Base-by-base conservation (phyloP, 2,888 invertebrate genomes). In the Pachymerium ferrugineum region DNA sequence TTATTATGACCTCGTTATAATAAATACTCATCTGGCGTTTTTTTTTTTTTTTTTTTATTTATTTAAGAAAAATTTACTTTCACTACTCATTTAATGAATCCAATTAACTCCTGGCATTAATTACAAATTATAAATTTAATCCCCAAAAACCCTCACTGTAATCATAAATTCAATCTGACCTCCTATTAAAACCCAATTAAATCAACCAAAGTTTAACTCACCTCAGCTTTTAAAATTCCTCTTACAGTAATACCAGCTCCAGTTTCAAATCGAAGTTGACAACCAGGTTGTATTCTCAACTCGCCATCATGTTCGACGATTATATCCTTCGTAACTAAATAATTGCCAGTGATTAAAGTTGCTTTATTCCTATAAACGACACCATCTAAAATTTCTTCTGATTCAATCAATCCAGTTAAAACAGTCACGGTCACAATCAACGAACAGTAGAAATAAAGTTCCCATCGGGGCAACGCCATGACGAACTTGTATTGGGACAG, bases 211-310 rank as follows among this genome's bases (percentile, higher is more conserved):
- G 4, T 6, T 4, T 3, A 12, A 38, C 80, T 89, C 86, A 97
- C 97, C 88, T 92, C 88, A 74, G 97, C 97, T 75, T 89, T 88
- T 31, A 98, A 85, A 77, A 91, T 88, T 78, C 98, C 98, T 80
- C 92, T 88, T 68, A 98, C 91, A 30, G 94, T 95, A 80, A 99
- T 89, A 76, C 97, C 97, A 79, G 93, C 89, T 85, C 94, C 94
- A 1, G 97, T 93, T 4, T 92, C 91, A 83, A 98, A 95, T 78
- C 90, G 87, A 73, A 99, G 85, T 79, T 90, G 90, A 0, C 95
- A 94, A 29, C 97, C 98, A 14, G 96, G 89, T 81, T 95, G 94
- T 75, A 98, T 88, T 73, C 90, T 86, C 79, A 98, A 85, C 80
- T 91, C 90, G 0, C 90, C 93, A 76, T 89, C 89, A 77, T 87